Evolutionary conservation across 1,140 invertebrate species (phyloP).

Genomic region (Caenorhabditis inopinata): DNA sequence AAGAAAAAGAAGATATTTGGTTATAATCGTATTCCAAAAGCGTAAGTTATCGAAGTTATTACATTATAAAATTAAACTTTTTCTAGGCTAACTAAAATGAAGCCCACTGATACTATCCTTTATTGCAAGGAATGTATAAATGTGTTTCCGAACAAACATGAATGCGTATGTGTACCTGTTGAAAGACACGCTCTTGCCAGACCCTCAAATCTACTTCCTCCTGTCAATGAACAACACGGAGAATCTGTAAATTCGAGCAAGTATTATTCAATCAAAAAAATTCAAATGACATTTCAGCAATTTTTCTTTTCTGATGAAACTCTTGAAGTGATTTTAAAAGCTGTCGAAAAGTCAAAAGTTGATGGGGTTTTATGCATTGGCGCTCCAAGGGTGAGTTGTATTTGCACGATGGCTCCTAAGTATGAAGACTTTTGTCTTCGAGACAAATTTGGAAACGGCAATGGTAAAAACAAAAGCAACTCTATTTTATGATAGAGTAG

Average conservation of each 20-base stretch:
- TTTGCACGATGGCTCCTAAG: background rate
- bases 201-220: constrained; percentile 16
- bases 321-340: background rate
- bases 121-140: background rate
- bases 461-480: too few relatives aligned
- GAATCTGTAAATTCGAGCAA: too few relatives aligned
- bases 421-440: too few relatives aligned
- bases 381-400: constrained; percentile 23
- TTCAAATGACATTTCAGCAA: too few relatives aligned
- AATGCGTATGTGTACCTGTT: background rate
- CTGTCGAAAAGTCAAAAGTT: background rate
- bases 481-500: too few relatives aligned
- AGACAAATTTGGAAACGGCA: too few relatives aligned
- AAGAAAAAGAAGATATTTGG: constrained; percentile 33
- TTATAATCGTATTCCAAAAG: constrained; percentile 34
- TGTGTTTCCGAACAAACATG: constrained; percentile 17
- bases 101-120: background rate
- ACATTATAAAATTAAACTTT: too few relatives aligned
- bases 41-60: background rate
- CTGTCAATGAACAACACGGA: constrained; percentile 38
- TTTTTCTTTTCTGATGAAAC: constrained; percentile 41
- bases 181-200: background rate
- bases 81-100: background rate
- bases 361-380: constrained; percentile 42
- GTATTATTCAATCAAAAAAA: too few relatives aligned